phyloP scores from a whole-genome alignment of 1,140 invertebrate species.

The Zaprionus tsacasi region DNA sequence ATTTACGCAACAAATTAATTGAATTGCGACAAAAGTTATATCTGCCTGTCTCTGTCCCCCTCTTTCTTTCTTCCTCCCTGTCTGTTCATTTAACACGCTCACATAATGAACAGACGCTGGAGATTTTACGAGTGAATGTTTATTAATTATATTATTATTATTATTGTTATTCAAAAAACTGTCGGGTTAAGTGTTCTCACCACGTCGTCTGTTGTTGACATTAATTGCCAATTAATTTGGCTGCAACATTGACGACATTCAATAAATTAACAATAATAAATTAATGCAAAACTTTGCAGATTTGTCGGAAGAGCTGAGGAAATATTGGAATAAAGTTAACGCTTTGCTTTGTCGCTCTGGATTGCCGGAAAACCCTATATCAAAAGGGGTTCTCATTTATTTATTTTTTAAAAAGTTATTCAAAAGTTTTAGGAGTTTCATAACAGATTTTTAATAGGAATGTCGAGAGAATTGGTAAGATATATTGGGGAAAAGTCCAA shows the following conservation, averaged over 20 bases:
- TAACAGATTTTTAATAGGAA: slow-evolving; percentile 1
- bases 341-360: too few species aligned
- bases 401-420: neutral
- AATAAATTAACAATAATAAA: slow-evolving; percentile 47
- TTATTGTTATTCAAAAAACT: neutral
- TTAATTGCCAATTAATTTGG: slow-evolving; percentile 74
- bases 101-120: slow-evolving; percentile 32
- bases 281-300: slow-evolving; percentile 10
- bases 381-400: neutral
- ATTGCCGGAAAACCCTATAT: neutral
- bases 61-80: neutral
- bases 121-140: slow-evolving; percentile 23
- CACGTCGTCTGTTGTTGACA: slow-evolving; percentile 40
- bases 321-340: neutral
- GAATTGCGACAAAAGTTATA: slow-evolving; percentile 30
- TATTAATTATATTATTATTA: slow-evolving; percentile 18
- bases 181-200: slow-evolving; percentile 1
- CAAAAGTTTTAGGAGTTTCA: neutral
- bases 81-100: slow-evolving; percentile 1
- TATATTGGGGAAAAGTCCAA: slow-evolving; percentile 10
- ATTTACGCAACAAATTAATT: slow-evolving; percentile 49
- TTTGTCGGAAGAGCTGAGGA: too few species aligned
- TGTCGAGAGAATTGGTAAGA: neutral
- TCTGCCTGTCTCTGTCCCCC: neutral
- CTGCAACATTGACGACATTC: slow-evolving; percentile 50